phyloP scores from a whole-genome alignment of 2,113 vertebrate genomes.

The Amblyornis subalaris region DNA sequence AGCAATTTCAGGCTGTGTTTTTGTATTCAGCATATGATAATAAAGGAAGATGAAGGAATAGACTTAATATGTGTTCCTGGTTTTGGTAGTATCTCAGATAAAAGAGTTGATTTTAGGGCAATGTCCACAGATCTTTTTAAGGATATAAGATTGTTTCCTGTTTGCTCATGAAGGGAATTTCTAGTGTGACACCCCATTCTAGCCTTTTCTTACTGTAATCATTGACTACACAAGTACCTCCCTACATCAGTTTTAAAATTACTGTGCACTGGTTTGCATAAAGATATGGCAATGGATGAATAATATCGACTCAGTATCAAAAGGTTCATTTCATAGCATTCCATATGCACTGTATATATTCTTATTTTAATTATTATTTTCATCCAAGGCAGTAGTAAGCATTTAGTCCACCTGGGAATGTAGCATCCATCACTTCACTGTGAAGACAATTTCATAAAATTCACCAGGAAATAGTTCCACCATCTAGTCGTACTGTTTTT shows the following conservation, averaged over 20 bases:
- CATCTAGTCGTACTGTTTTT: conserved; percentile 18
- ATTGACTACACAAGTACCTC: neutral
- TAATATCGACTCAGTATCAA: neutral
- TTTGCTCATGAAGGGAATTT: neutral
- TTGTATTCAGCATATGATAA: neutral
- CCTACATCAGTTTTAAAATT: neutral
- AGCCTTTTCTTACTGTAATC: neutral
- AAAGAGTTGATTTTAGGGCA: neutral
- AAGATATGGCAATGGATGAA: neutral
- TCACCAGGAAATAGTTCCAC: conserved; percentile 33
- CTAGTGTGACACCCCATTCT: neutral
- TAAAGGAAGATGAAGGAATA: neutral
- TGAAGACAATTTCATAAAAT: conserved; percentile 21
- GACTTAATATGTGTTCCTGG: neutral
- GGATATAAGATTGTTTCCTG: neutral
- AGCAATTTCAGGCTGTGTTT: neutral
- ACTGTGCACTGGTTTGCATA: neutral
- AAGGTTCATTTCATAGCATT: neutral
- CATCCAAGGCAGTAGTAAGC: neutral
- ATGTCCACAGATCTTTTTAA: neutral
- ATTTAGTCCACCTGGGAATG: neutral
- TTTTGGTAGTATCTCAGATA: neutral
- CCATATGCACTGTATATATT: neutral
- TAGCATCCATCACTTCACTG: neutral
- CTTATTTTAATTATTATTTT: neutral